Base-by-base conservation (phyloP, 2,113 vertebrate genomes). In the Elephas maximus region DNA sequence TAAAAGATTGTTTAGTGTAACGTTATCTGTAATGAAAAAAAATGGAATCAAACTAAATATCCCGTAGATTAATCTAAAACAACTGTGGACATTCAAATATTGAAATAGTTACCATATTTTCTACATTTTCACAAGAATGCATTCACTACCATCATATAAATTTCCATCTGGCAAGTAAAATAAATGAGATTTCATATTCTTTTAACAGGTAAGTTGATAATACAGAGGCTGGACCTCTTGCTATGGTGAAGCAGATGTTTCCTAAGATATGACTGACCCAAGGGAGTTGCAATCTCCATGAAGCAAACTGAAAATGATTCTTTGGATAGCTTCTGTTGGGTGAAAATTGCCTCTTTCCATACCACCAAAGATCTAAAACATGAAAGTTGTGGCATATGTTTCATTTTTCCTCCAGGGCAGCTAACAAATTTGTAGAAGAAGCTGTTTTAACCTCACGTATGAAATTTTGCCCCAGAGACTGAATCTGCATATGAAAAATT, bases 401-500 rank as follows among this genome's bases (percentile, higher is more conserved):
- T 97, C 92, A 95, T 96, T 97, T 98, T 88, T 96, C 94, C 97
- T 97, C 37, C 76, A 97, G 97, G 96, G 95, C 63, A 96, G 86
- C 60, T 93, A 94, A 97, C 93, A 98, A 95, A 97, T 98, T 97
- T 96, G 94, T 95, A 97, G 84, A 94, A 96, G 95, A 96, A 97
- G 94, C 95, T 98, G 80, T 95, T 96, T 90, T 89, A 95, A 97
- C 51, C 94, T 98, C 96, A 94, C 88, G 85, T 94, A 97, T 67
- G 97, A 98, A 97, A 98, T 93, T 94, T 97, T 96, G 57, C 97
- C 95, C 96, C 60, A 71, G 98, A 97, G 98, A 98, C 96, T 85
- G 14, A 97, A 98, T 97, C 95, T 97, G 94, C 97, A 98, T 96
- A 96, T 92, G 95, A 98, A 98, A 97, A 98, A 97, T 97, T 92